Percentiles rank a stretch among this genome's conserved stretches.
phyloP scores from a whole-genome alignment of 2,888 invertebrate species.

The Trachelus iudaicus region DNA sequence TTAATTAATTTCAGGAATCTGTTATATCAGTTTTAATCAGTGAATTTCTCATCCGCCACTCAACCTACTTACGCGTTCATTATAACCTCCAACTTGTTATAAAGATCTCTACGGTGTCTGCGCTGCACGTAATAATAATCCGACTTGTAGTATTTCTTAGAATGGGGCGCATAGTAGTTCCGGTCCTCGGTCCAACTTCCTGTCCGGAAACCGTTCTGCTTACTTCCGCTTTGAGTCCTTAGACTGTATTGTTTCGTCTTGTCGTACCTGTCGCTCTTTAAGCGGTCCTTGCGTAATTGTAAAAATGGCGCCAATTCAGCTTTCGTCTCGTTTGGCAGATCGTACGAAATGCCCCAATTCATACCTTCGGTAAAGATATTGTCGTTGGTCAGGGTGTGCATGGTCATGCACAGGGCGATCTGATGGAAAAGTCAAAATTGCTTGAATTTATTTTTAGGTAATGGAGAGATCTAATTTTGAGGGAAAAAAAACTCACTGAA shows the following conservation, averaged over 20 bases:
- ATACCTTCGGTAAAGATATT: constrained; percentile 73
- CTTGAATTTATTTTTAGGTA: neutral
- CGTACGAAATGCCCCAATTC: constrained; percentile 79
- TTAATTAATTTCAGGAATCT: too few relatives aligned
- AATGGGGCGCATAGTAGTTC: constrained; percentile 20
- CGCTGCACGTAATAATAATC: constrained; percentile 67
- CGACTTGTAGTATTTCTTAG: constrained; percentile 49
- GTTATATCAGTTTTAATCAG: too few relatives aligned
- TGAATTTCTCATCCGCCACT: too few relatives aligned
- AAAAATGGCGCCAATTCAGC: constrained; percentile 56
- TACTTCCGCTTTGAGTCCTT: neutral
- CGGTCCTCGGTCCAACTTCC: constrained; percentile 12
- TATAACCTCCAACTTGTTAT: constrained; percentile 75
- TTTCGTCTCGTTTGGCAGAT: constrained; percentile 64
- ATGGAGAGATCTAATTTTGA: neutral
- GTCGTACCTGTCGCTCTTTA: constrained; percentile 32
- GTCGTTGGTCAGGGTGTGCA: constrained; percentile 62
- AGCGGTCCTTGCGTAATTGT: constrained; percentile 50
- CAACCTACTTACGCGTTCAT: constrained; percentile 74
- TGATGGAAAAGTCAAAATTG: constrained; percentile 26
- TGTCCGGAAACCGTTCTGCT: neutral
- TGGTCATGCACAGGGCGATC: constrained; percentile 73
- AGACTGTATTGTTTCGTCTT: constrained; percentile 7
- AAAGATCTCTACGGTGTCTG: constrained; percentile 75
- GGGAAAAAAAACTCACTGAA: constrained; percentile 69